phyloP scores from a whole-genome alignment of 2,113 vertebrate genomes.

The Rhinogobius similis region DNA sequence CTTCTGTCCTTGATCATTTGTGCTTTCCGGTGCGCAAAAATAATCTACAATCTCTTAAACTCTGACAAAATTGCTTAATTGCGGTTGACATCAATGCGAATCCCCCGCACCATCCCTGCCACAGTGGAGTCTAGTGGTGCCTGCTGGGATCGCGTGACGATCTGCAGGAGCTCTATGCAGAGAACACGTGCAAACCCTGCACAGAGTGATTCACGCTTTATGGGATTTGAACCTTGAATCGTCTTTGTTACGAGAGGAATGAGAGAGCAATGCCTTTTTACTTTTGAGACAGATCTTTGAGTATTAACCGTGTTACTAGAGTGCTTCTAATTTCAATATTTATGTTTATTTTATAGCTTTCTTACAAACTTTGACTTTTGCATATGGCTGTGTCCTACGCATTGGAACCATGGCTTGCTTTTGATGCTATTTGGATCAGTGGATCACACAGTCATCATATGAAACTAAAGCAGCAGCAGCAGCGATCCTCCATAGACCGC shows the following conservation, averaged over 20 bases:
- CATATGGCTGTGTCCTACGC: slow-evolving; percentile 43
- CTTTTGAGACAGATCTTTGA: neutral
- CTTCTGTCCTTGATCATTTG: too few species aligned
- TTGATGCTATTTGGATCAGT: slow-evolving; percentile 59
- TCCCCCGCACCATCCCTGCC: too few species aligned
- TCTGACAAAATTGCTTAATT: too few species aligned
- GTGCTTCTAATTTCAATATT: neutral
- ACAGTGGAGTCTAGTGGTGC: too few species aligned
- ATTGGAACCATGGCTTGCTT: slow-evolving; percentile 35
- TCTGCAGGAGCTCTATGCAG: neutral
- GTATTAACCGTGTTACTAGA: too few species aligned
- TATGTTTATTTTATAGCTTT: neutral
- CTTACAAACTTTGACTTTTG: neutral
- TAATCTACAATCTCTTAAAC: too few species aligned
- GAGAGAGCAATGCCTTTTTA: neutral
- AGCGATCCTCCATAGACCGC: slow-evolving; percentile 40
- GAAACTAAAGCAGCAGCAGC: slow-evolving; percentile 44
- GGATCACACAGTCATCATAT: slow-evolving; percentile 60
- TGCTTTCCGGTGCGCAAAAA: too few species aligned
- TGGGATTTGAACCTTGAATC: neutral
- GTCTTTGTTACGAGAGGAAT: neutral
- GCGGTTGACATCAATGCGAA: too few species aligned
- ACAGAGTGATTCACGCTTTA: neutral
- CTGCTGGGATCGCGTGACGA: too few species aligned
- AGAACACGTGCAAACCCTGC: neutral